Percentiles rank a stretch among this genome's conserved stretches.
Conservation (phyloP, 2,113 vertebrate genomes). For the Castor canadensis region DNA sequence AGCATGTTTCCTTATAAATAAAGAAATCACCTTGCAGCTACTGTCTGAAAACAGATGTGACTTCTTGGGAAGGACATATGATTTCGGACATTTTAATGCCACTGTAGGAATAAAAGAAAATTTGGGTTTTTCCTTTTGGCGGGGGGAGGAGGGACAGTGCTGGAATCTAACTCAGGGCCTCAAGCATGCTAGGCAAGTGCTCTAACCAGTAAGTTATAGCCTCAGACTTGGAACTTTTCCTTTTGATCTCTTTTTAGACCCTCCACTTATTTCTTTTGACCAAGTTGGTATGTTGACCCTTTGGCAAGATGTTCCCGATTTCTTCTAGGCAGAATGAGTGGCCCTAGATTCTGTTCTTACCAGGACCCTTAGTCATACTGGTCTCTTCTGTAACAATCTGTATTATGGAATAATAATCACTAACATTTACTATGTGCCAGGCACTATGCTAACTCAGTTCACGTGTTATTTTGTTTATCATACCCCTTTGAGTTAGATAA, state of each 20-base stretch:
- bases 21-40: constrained; percentile 6
- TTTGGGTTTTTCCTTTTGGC: too few relatives aligned
- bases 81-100: constrained; percentile 29
- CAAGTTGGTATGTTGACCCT: neutral
- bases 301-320: neutral
- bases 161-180: too few relatives aligned
- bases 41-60: constrained; percentile 53
- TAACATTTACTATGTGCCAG: neutral
- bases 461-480: constrained; percentile 7
- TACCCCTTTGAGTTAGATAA: constrained; percentile 12
- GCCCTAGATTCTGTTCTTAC: neutral
- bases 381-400: neutral
- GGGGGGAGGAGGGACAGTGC: too few relatives aligned
- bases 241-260: constrained; percentile 13
- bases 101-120: constrained; percentile 32
- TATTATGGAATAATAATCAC: neutral
- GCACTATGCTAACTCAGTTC: constrained; percentile 40
- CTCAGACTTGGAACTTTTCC: neutral
- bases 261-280: constrained; percentile 38
- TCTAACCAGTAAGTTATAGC: too few relatives aligned
- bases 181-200: too few relatives aligned
- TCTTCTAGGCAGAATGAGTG: constrained; percentile 2
- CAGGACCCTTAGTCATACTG: neutral
- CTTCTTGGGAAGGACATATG: constrained; percentile 52
- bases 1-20: constrained; percentile 60